A percentile compares a stretch with the other conserved stretches of the same genome.
Conservation (phyloP, 2,888 invertebrate genomes). For the Sphaeridia pumilis region DNA sequence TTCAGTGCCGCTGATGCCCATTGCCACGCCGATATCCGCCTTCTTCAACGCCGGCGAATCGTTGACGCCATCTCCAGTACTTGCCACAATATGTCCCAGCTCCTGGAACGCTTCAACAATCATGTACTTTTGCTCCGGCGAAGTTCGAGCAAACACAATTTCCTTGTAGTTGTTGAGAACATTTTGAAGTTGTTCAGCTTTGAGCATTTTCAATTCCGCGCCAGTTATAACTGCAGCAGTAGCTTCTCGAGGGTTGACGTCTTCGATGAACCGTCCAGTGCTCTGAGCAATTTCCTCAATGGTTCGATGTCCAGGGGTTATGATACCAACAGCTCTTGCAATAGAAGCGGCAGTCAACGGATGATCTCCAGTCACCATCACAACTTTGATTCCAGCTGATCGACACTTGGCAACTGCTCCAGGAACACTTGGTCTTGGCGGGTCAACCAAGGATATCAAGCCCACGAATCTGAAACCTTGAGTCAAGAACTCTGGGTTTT, state of each 20-base stretch:
- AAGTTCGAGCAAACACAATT: constrained; percentile 46
- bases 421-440: constrained; percentile 54
- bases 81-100: constrained; percentile 63
- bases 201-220: constrained; percentile 40
- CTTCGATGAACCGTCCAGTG: constrained; percentile 39
- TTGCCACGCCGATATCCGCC: constrained; percentile 69
- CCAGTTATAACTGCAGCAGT: constrained; percentile 46
- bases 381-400: constrained; percentile 62
- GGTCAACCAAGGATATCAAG: constrained; percentile 60
- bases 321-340: constrained; percentile 59
- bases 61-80: constrained; percentile 78
- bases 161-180: constrained; percentile 42
- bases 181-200: constrained; percentile 40
- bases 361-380: constrained; percentile 74
- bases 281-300: constrained; percentile 44
- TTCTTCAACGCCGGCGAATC: constrained; percentile 73
- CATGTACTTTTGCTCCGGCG: constrained; percentile 47
- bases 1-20: constrained; percentile 68
- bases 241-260: constrained; percentile 39
- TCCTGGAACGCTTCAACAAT: constrained; percentile 69
- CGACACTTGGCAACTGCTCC: constrained; percentile 58
- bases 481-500: constrained; percentile 54
- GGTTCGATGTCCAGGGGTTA: constrained; percentile 44
- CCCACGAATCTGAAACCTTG: constrained; percentile 52
- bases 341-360: constrained; percentile 66